Base-by-base conservation (phyloP, 2,797 vertebrate genomes). In the Denticeps clupeoides region DNA sequence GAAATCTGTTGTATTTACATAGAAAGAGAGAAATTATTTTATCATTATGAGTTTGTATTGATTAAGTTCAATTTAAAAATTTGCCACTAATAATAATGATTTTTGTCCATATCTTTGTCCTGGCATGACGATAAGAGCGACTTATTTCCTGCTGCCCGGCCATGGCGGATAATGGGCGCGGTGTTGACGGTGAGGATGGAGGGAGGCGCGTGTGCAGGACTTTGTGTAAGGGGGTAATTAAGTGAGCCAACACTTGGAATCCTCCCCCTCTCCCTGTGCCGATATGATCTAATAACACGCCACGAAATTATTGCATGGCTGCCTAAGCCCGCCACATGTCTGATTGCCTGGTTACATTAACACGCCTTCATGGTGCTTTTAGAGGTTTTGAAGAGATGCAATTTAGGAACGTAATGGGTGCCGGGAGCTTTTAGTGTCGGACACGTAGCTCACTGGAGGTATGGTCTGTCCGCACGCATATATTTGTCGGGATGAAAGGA, bases 331-430 rank as follows among this genome's bases (percentile, higher is more conserved):
- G 40, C 57, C 60, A 63, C 66, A 70, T 50, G 59, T 55, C 52
- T 54, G 29, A 43, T 22, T 53, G 48, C 57, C 65, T 50, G 56
- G 42, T 24, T 32, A 59, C 57, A 56, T 67, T 58, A 65, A 54
- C 60, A 55, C 63, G 47, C 67, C 63, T 72, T 81, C 73, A 75
- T 73, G 73, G 71, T 64, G 60, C 68, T 69, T 73, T 69, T 68
- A 72, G 65, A 57, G 62, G 55, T 46, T 65, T 62, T 71, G 76
- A 75, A 71, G 73, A 74, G 75, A 79, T 73, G 78, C 77, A 72
- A 66, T 80, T 78, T 72, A 67, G 76, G 75, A 70, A 59, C 67
- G 60, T 55, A 57, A 65, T 58, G 58, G 56, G 56, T 42, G 56
- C 49, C 62, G 61, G 51, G 71, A 49, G 62, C 72, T 55, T 65